Percentiles rank a stretch among this genome's conserved stretches.
These are phyloP conservation scores for Illadopsis cleaveri DNA, from an alignment of 2,113 vertebrate genomes.

Conservation along the genomic window DNA sequence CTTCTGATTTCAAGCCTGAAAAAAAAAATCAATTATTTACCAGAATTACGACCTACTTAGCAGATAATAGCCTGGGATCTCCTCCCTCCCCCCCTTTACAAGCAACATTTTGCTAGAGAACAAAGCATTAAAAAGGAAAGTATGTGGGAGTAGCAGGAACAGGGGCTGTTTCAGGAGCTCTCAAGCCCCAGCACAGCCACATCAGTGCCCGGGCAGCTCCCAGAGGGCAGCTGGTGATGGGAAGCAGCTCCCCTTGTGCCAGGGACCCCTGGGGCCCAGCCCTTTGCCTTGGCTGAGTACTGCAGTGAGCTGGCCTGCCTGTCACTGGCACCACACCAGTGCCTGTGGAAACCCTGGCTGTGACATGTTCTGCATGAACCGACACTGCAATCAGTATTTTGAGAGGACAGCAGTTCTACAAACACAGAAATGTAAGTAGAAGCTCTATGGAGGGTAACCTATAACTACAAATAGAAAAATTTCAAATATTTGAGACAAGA, in stretches of 20 bases:
- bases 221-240: neutral
- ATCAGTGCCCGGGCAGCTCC: neutral
- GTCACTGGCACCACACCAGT: neutral
- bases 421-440: neutral
- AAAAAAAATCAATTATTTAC: slow-evolving; percentile 44
- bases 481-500: neutral
- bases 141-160: neutral
- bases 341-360: neutral
- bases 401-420: neutral
- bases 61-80: slow-evolving; percentile 21
- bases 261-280: neutral
- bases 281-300: neutral
- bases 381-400: neutral
- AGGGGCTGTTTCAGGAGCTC: neutral
- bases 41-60: slow-evolving; percentile 29
- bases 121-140: neutral
- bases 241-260: neutral
- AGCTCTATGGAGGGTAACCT: neutral
- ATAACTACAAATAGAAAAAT: neutral
- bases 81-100: neutral
- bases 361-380: neutral
- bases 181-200: neutral
- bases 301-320: neutral
- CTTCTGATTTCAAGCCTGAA: slow-evolving; percentile 4
- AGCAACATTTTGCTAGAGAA: neutral